These are phyloP conservation scores for Fulica atra DNA, from an alignment of 2,113 vertebrate genomes.

Conservation along the genomic window DNA sequence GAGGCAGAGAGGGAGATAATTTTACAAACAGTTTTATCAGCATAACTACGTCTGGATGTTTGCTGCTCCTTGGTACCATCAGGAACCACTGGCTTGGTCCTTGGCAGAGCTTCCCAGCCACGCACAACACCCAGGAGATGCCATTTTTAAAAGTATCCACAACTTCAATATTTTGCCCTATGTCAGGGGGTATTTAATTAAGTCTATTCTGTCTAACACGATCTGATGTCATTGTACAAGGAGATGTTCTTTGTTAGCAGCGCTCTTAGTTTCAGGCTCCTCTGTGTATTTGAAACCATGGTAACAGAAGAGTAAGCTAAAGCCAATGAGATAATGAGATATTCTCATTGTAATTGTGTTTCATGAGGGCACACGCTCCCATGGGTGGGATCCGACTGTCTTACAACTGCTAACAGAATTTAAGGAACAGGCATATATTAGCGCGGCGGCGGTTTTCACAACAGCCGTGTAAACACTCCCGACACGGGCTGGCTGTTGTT, in stretches of 20 bases:
- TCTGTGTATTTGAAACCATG: constrained; percentile 90
- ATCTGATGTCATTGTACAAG: constrained; percentile 88
- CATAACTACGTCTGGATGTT: fast-evolving
- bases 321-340: constrained; percentile 91
- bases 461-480: constrained; percentile 70
- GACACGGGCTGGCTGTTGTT: constrained; percentile 43
- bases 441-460: constrained; percentile 60
- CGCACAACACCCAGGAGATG: not conserved
- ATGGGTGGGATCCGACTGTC: constrained; percentile 81
- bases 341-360: constrained; percentile 89
- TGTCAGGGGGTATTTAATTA: constrained; percentile 83
- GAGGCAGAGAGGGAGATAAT: fast-evolving
- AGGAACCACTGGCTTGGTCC: not conserved
- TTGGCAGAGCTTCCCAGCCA: fast-evolving
- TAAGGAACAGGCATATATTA: constrained; percentile 76
- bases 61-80: not conserved
- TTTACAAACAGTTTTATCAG: not conserved
- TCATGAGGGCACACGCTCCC: constrained; percentile 84
- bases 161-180: constrained; percentile 75
- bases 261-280: constrained; percentile 81
- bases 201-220: constrained; percentile 82
- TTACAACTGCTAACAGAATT: constrained; percentile 83
- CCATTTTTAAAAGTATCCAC: constrained; percentile 62
- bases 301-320: constrained; percentile 88
- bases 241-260: constrained; percentile 87